Percentiles rank a stretch among this genome's conserved stretches.
Conservation (phyloP, 2,797 vertebrate genomes). For the Rhinophrynus dorsalis region DNA sequence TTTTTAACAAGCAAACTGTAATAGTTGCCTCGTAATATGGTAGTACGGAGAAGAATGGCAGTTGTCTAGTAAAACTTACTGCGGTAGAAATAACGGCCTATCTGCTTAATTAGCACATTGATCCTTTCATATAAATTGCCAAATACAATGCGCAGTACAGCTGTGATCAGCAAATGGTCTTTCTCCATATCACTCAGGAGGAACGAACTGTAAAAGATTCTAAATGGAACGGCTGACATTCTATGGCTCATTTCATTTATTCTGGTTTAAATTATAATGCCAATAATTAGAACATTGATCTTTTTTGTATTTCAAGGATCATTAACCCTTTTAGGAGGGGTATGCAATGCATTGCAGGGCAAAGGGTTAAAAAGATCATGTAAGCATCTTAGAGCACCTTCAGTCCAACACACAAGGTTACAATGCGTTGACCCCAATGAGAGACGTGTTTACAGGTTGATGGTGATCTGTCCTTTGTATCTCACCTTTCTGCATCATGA, state of each 20-base stretch:
- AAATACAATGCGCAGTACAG: background rate
- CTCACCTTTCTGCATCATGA: background rate
- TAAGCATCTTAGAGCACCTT: background rate
- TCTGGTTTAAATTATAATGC: background rate
- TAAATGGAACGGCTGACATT: slow-evolving; percentile 1
- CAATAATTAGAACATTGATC: slow-evolving; percentile 22
- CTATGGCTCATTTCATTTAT: slow-evolving; percentile 1
- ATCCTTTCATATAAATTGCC: background rate
- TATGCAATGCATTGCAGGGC: no score
- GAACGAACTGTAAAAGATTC: background rate
- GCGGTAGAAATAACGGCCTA: background rate
- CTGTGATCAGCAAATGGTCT: background rate
- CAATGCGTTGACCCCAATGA: background rate
- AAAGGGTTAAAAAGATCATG: no score
- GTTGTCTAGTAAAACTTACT: background rate
- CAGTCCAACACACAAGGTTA: background rate
- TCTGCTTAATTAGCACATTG: slow-evolving; percentile 18
- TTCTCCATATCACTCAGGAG: background rate
- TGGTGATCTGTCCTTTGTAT: background rate
- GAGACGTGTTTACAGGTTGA: background rate
- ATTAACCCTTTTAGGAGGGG: no score
- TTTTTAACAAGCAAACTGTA: no score
- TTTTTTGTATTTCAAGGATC: slow-evolving; percentile 7
- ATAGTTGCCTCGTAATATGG: no score
- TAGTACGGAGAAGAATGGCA: background rate